Percentiles rank a stretch among this genome's conserved stretches.
Evolutionary conservation across 2,888 invertebrate species (phyloP).

Genomic region (Tenthredo notha): DNA sequence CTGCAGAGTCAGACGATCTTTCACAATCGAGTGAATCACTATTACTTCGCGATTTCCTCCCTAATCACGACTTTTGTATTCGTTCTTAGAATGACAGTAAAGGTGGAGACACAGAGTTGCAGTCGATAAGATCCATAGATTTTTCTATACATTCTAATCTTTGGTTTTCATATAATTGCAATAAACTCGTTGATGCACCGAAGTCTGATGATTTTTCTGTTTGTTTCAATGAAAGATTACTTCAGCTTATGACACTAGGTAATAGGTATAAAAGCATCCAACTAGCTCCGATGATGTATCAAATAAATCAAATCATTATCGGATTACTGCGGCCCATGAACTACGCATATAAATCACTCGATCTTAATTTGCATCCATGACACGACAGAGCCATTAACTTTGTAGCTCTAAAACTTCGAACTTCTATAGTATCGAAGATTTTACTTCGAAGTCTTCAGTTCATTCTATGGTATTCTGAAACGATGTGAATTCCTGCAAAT

Average conservation of each 20-base stretch:
- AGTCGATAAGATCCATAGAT: not conserved
- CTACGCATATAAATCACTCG: slow-evolving; percentile 13
- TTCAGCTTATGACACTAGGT: not conserved
- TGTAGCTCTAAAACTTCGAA: not conserved
- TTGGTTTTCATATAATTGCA: not conserved
- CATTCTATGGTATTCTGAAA: not conserved
- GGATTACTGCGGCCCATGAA: slow-evolving; percentile 13
- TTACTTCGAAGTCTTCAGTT: not conserved
- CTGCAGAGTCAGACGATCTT: not conserved
- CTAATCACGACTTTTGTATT: not conserved
- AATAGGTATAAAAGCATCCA: not conserved
- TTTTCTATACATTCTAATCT: not conserved
- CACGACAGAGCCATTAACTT: not conserved
- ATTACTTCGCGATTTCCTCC: not conserved
- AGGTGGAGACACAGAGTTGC: not conserved
- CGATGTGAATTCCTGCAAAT: not conserved
- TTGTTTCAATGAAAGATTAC: not conserved
- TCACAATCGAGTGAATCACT: slow-evolving; percentile 4
- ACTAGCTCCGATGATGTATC: not conserved
- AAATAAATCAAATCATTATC: slow-evolving; percentile 28
- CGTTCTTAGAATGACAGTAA: not conserved
- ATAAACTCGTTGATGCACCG: not conserved
- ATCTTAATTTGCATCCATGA: slow-evolving; percentile 12
- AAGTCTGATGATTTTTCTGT: not conserved
- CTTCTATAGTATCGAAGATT: not conserved